Conservation (phyloP, 37 sponge, comb jelly and placozoan genomes). For the Ianthella basta region DNA sequence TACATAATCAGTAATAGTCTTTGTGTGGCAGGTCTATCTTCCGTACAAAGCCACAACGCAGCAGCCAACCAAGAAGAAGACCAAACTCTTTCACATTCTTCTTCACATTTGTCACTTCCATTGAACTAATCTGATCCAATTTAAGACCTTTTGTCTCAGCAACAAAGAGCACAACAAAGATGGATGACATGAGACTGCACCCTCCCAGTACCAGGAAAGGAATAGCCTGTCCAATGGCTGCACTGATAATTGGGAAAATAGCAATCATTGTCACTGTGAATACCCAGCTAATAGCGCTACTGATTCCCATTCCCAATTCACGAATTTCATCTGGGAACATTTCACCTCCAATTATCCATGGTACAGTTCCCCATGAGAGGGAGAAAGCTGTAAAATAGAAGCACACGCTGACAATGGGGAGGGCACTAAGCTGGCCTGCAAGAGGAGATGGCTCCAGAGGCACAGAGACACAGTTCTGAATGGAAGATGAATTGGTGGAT, state of each 20-base stretch:
- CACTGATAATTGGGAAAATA: conserved; percentile 12
- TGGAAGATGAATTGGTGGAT: too few relatives aligned
- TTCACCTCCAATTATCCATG: conserved; percentile 59
- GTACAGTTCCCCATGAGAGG: conserved; percentile 68
- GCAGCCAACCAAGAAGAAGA: neutral
- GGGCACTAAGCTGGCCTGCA: conserved; percentile 4
- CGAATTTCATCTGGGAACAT: conserved; percentile 42
- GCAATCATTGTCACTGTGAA: neutral
- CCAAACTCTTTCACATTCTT: neutral
- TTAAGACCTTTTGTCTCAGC: conserved; percentile 70
- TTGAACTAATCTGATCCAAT: conserved; percentile 52
- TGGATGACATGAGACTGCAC: conserved; percentile 16
- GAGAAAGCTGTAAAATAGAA: conserved; percentile 42
- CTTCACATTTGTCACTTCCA: neutral
- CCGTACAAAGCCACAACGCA: too few relatives aligned
- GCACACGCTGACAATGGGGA: conserved; percentile 36
- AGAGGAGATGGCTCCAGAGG: too few relatives aligned
- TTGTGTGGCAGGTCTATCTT: too few relatives aligned
- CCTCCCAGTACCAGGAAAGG: conserved; percentile 36
- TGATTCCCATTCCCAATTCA: conserved; percentile 24
- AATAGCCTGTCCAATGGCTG: conserved; percentile 18
- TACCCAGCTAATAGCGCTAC: conserved; percentile 25
- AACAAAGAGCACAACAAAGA: conserved; percentile 51
- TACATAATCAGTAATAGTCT: too few relatives aligned
- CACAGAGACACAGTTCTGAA: too few relatives aligned